Base-by-base conservation (phyloP, 2,888 invertebrate genomes). In the Sminthurides aquaticus region DNA sequence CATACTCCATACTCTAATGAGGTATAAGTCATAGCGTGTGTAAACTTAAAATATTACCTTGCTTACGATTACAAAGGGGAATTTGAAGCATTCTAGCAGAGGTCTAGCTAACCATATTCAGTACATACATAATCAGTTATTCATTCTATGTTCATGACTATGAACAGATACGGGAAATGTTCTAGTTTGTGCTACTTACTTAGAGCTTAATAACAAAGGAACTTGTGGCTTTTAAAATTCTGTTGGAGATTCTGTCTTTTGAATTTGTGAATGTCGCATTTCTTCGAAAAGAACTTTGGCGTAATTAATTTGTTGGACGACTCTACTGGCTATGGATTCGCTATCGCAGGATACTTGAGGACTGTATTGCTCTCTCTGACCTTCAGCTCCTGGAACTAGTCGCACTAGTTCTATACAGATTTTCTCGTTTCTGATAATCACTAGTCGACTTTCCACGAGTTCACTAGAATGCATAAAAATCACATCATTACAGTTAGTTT, bases 251-350 rank as follows among this genome's bases (percentile, higher is more conserved):
- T 28, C 34, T 27, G 59, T 29, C 27, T 59, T 64, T 20, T 64
- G 48, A 59, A 64, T 70, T 57, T 72, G 81, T 62, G 90, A 91
- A 77, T 90, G 87, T 76, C 84, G 83, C 69, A 86, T 83, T 81
- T 94, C 93, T 77, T 89, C 87, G 80, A 87, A 87, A 77, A 92
- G 85, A 76, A 87, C 87, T 78, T 89, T 89, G 64, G 94, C 94
- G 79, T 90, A 90, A 76, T 90, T 91, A 70, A 95, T 90, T 82
- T 92, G 88, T 72, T 88, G 86, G 27, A 87, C 85, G n/a, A 85
- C 85, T 81, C 85, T 84, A 70, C 82, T 82, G 22, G 90, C 89
- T 70, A 89, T 83, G 71, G 84, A 84, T 66, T 83, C 84, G 69
- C 83, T 84, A 79, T 89, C 88, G 78, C 90, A 90, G 76, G 89